Conservation (phyloP, 2,797 vertebrate species). For the Cryptoprocta ferox region DNA sequence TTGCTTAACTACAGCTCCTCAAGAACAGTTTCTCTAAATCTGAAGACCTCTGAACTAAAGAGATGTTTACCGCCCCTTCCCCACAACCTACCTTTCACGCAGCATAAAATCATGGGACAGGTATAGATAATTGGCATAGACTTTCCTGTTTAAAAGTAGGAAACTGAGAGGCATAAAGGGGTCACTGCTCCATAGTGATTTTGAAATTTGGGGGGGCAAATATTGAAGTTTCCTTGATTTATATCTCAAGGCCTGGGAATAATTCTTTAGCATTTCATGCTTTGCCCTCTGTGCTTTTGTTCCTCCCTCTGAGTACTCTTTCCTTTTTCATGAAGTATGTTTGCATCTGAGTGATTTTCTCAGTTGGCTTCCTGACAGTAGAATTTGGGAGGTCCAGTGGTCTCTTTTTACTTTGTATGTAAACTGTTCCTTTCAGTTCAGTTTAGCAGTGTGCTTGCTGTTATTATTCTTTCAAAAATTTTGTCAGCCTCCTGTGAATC, state of each 20-base stretch:
- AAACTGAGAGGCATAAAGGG: neutral
- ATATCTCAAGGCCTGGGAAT: neutral
- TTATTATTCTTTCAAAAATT: neutral
- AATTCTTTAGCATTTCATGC: neutral
- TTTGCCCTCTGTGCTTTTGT: neutral
- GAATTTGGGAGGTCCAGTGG: neutral
- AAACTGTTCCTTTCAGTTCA: neutral
- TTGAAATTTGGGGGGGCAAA: neutral
- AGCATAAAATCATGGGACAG: neutral
- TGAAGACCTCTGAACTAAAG: neutral
- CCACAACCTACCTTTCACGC: neutral
- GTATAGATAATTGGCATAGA: neutral
- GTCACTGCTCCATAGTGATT: neutral
- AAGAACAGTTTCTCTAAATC: neutral
- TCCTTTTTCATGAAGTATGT: neutral
- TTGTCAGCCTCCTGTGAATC: conserved; percentile 6
- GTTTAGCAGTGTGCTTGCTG: neutral
- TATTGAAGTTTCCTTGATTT: neutral
- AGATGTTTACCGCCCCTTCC: neutral
- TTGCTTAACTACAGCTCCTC: neutral
- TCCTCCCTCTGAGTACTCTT: neutral
- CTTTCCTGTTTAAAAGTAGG: neutral
- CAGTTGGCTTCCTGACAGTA: neutral
- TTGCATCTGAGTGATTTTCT: neutral
- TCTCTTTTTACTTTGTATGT: neutral